Evolutionary conservation across 2,113 vertebrate genomes (phyloP).

Genomic region (Galeopterus variegatus): DNA sequence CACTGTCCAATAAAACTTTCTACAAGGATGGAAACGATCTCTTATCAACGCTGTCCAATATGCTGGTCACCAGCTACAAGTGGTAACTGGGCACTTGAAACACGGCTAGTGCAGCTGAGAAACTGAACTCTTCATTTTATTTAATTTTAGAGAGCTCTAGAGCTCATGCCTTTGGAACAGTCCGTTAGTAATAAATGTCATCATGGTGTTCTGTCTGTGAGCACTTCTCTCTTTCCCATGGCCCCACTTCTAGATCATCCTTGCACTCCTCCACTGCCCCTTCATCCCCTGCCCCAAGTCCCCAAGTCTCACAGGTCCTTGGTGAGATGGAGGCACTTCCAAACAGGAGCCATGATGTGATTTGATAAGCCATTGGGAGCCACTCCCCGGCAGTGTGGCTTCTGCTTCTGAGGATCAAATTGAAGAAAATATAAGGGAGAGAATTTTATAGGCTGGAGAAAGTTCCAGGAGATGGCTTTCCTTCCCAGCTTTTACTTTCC

Average conservation of each 20-base stretch:
- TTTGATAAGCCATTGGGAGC: constrained; percentile 90
- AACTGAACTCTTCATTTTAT: neutral
- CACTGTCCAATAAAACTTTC: neutral
- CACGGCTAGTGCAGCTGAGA: neutral
- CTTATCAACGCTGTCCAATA: neutral
- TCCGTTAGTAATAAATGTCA: neutral
- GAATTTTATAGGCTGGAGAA: neutral
- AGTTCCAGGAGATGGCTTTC: neutral
- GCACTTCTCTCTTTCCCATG: neutral
- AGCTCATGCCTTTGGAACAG: neutral
- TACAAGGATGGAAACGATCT: neutral
- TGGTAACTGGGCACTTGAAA: neutral
- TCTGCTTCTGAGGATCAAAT: constrained; percentile 85
- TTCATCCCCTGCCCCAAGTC: neutral
- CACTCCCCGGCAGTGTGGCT: constrained; percentile 81
- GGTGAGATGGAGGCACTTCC: constrained; percentile 88
- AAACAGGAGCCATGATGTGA: constrained; percentile 90
- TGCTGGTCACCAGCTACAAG: neutral
- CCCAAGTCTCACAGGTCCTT: constrained; percentile 92
- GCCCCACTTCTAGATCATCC: neutral
- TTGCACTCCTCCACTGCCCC: neutral
- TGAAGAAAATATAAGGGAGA: constrained; percentile 60
- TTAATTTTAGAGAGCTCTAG: neutral
- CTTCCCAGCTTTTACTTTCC: constrained; percentile 31
- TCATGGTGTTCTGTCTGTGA: neutral